Evolutionary conservation across 2,797 vertebrate genomes (phyloP).

Genomic region (Pipistrellus kuhlii): DNA sequence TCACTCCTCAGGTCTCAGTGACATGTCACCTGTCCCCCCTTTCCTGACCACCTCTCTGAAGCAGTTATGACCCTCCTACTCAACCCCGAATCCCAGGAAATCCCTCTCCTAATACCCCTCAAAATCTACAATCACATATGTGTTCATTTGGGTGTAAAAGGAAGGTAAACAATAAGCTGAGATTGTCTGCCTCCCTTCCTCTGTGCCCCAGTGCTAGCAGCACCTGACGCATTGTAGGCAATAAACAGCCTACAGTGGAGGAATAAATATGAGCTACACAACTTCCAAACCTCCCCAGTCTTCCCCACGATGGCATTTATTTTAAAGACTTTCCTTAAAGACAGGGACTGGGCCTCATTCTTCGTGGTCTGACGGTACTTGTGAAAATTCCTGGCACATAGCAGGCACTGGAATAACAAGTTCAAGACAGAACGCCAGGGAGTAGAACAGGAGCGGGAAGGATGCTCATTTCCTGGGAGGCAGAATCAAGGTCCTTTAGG

Average conservation of each 20-base stretch:
- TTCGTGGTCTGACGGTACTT: neutral
- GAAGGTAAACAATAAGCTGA: neutral
- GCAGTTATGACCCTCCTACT: rapidly evolving
- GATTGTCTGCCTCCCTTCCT: neutral
- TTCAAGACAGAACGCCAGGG: neutral
- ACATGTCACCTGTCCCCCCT: neutral
- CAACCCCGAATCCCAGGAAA: rapidly evolving
- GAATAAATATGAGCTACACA: neutral
- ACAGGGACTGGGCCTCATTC: neutral
- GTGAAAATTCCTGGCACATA: neutral
- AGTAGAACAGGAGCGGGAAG: neutral
- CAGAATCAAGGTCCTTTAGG: rapidly evolving
- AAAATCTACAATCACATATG: neutral
- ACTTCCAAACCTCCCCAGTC: neutral
- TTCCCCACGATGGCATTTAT: neutral
- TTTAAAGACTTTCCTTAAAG: neutral
- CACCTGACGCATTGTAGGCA: neutral
- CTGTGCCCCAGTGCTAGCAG: neutral
- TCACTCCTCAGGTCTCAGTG: neutral
- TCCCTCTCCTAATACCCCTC: neutral
- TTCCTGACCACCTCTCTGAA: neutral
- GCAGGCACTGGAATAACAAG: neutral
- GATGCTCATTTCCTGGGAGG: neutral
- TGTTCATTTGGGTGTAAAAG: neutral
- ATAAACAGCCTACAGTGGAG: neutral